Evolutionary conservation across 2,888 invertebrate species (phyloP).

Genomic region (Aproaerema taeniolella): DNA sequence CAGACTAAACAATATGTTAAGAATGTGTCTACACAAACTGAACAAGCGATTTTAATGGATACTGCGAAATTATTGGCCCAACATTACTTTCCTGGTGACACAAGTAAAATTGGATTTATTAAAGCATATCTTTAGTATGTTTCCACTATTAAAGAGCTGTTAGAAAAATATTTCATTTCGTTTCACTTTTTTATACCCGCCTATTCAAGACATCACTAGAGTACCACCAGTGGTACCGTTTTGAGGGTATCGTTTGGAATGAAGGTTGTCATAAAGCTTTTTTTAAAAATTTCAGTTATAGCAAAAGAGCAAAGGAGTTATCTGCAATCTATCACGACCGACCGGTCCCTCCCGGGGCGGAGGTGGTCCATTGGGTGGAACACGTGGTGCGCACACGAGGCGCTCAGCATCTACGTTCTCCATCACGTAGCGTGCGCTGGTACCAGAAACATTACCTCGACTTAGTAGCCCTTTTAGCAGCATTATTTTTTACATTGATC

Average conservation of each 20-base stretch:
- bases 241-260: too few species aligned
- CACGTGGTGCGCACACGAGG: constrained; percentile 39
- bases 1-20: background rate
- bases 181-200: background rate
- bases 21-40: background rate
- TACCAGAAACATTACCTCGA: constrained; percentile 44
- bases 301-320: constrained; percentile 30
- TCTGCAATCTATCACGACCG: constrained; percentile 40
- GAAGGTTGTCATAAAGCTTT: too few species aligned
- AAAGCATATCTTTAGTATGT: background rate
- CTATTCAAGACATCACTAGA: too few species aligned
- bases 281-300: too few species aligned
- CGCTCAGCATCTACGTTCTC: constrained; percentile 38
- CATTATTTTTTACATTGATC: too few species aligned
- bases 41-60: background rate
- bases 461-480: too few species aligned
- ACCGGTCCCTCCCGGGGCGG: constrained; percentile 29
- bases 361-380: constrained; percentile 39
- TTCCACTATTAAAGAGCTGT: background rate
- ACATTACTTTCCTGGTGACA: background rate
- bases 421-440: constrained; percentile 32
- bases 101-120: background rate
- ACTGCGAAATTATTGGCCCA: background rate
- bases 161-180: background rate
- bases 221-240: too few species aligned